phyloP scores from a whole-genome alignment of 2,113 vertebrate genomes.

The Tenrec ecaudatus region DNA sequence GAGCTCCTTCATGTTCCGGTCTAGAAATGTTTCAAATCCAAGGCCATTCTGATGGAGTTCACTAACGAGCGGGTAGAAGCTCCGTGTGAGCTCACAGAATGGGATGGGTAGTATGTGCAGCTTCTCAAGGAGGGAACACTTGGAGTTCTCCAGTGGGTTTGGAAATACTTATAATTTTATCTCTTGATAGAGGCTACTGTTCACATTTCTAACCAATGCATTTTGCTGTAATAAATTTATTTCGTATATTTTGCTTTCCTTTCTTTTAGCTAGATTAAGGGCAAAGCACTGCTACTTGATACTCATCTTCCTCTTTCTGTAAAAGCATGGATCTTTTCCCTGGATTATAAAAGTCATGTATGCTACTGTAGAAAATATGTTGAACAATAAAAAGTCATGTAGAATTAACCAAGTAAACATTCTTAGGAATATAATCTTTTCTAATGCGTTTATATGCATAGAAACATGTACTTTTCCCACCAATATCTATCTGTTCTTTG shows the following conservation, averaged over 20 bases:
- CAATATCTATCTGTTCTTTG: background rate
- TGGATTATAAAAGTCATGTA: slow-evolving; percentile 18
- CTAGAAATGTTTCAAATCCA: background rate
- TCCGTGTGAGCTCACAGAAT: too few relatives aligned
- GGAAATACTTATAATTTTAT: background rate
- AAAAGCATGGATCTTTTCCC: background rate
- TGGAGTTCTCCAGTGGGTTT: background rate
- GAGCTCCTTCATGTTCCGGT: background rate
- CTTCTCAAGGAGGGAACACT: background rate
- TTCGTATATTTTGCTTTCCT: slow-evolving; percentile 20
- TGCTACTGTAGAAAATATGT: background rate
- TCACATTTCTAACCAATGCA: background rate
- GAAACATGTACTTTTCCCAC: background rate
- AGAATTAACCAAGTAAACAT: background rate
- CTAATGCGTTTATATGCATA: background rate
- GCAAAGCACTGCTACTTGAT: background rate
- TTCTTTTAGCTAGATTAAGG: background rate
- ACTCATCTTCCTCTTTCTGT: background rate
- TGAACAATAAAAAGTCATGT: background rate
- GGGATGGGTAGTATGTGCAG: background rate
- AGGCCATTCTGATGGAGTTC: background rate
- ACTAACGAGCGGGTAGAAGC: background rate
- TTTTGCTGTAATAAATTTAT: background rate
- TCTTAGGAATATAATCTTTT: background rate
- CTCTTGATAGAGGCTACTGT: background rate